phyloP scores from a whole-genome alignment of 2,888 invertebrate genomes.

The Thecocarcelia acutangulata region DNA sequence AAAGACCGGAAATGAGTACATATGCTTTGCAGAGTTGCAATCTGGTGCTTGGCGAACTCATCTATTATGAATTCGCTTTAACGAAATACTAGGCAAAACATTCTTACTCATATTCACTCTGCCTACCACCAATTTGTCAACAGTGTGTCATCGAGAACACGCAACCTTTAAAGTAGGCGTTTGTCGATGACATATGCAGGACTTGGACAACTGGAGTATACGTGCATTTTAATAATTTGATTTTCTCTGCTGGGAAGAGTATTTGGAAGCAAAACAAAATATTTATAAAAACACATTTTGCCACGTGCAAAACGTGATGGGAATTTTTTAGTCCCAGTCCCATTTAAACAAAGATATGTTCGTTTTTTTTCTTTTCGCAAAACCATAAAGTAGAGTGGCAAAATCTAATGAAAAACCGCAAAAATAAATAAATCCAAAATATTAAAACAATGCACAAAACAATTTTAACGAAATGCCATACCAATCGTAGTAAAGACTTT shows the following conservation, averaged over 20 bases:
- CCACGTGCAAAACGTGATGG: conserved; percentile 63
- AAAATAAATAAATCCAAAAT: conserved; percentile 47
- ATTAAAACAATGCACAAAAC: conserved; percentile 27
- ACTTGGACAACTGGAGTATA: too few species aligned
- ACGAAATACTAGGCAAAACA: too few species aligned
- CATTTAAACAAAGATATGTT: too few species aligned
- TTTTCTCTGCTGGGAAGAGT: conserved; percentile 13
- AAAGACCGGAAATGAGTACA: too few species aligned
- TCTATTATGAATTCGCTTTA: too few species aligned
- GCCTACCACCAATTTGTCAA: too few species aligned
- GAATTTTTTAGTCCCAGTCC: conserved; percentile 35
- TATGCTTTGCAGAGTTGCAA: too few species aligned
- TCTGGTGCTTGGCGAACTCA: too few species aligned
- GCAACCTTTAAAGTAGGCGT: too few species aligned
- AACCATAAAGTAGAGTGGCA: conserved; percentile 11
- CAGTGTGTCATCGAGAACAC: too few species aligned
- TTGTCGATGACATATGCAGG: too few species aligned
- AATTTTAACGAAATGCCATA: conserved; percentile 24
- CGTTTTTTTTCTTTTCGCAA: not conserved
- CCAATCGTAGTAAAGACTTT: conserved; percentile 5
- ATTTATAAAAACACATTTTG: conserved; percentile 30
- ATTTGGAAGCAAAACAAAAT: conserved; percentile 30
- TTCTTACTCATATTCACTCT: too few species aligned
- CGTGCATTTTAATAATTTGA: conserved; percentile 10
- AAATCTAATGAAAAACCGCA: conserved; percentile 46